Base-by-base conservation (phyloP, 2,888 invertebrate species). In the Galeopsomyia nigrocyanea region DNA sequence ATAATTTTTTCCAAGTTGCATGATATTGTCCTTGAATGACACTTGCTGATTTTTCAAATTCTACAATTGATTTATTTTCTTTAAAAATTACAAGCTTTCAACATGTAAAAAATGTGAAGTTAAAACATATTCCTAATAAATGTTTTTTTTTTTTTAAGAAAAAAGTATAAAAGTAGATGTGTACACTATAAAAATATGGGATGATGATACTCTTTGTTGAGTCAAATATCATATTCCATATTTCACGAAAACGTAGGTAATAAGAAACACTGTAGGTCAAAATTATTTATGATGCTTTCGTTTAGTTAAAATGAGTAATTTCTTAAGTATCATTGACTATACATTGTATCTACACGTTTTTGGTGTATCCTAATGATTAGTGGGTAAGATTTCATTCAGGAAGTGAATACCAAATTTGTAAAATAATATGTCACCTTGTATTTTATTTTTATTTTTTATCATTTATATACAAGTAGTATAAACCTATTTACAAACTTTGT, bases 401-500 rank as follows among this genome's bases (percentile, higher is more conserved):
- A 50, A 62, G 14, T 50, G 50, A 60, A 68, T 50, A 68, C n/a
- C 19, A 71, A 63, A 68, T 58, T 68, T 26, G 53, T 22, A 22
- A 73, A 65, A 64, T 77, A 72, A 71, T 79, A 47, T 39, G 70
- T 53, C 64, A 66, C 68, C n/a, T 77, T 62, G 39, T 56, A 74
- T 64, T 76, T 77, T 47, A 73, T 58, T 75, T 39, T 19, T 46
- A 58, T 47, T 64, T 65, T 55, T 73, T 75, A 62, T 73, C 9
- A 61, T 67, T 22, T 22, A 71, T 22, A 68, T 71, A 74, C 66
- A 71, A 70, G 26, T 61, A 71, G 73, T 31, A 68, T 87, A 47
- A 93, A 89, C 63, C 89, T 88, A 76, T 90, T 90, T 79, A 90
- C 92, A 89, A 66, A 72, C 19, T 57, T 69, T 63, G 58, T 71